Evolutionary conservation across 2,113 vertebrate species (phyloP).

Genomic region (Camelus dromedarius): DNA sequence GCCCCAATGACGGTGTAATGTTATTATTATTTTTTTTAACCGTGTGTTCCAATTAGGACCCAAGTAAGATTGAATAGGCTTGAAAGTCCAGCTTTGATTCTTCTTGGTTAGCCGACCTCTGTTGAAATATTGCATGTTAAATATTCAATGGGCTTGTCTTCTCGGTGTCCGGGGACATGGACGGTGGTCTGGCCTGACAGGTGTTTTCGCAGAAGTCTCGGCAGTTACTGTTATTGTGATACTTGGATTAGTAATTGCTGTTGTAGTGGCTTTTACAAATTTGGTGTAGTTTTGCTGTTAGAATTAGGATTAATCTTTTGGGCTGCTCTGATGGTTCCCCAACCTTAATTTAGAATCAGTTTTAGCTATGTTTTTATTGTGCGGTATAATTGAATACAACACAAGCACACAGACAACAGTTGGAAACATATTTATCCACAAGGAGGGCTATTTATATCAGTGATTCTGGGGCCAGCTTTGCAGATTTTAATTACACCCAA

Average conservation of each 20-base stretch:
- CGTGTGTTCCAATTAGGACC: background rate
- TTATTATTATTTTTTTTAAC: background rate
- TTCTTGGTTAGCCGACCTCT: background rate
- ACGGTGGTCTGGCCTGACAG: background rate
- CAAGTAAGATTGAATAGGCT: background rate
- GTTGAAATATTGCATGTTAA: background rate
- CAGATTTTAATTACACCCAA: constrained; percentile 72
- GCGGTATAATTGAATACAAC: constrained; percentile 38
- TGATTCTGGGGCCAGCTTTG: constrained; percentile 66
- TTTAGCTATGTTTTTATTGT: constrained; percentile 1
- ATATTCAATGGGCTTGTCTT: constrained; percentile 35
- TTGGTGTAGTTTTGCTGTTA: background rate
- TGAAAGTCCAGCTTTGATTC: constrained; percentile 17
- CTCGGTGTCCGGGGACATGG: background rate
- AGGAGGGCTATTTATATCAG: constrained; percentile 59
- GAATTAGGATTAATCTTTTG: constrained; percentile 50
- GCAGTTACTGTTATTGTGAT: background rate
- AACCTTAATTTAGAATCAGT: constrained; percentile 5
- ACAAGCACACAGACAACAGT: background rate
- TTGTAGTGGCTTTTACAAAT: constrained; percentile 36
- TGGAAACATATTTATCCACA: constrained; percentile 68
- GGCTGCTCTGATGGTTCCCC: constrained; percentile 9
- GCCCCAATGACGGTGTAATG: background rate
- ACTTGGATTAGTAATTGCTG: background rate
- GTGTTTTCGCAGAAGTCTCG: background rate